Percentiles rank a stretch among this genome's conserved stretches.
Conservation (phyloP, 2,888 invertebrate genomes). For the Chrysolina americana region DNA sequence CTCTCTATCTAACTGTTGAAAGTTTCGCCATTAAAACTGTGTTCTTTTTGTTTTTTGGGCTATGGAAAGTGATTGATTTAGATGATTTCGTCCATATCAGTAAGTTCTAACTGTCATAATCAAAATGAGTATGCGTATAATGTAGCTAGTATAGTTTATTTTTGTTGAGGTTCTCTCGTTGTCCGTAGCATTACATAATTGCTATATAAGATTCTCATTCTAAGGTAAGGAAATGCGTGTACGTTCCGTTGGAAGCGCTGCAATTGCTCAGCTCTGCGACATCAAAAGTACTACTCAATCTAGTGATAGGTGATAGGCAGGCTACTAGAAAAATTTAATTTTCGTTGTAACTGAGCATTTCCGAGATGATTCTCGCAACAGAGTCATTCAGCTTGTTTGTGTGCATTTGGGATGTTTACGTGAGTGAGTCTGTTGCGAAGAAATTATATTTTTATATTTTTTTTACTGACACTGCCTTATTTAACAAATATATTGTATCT, state of each 20-base stretch:
- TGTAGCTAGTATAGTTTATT: constrained; percentile 38
- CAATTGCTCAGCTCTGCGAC: not conserved
- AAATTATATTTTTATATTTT: constrained; percentile 48
- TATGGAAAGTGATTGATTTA: constrained; percentile 50
- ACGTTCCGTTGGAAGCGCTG: too few relatives aligned
- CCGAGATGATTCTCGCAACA: constrained; percentile 1
- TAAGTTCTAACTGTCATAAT: constrained; percentile 54
- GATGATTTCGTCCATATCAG: constrained; percentile 58
- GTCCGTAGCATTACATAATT: constrained; percentile 26
- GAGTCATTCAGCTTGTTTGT: not conserved
- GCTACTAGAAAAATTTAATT: not conserved
- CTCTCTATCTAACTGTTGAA: constrained; percentile 46
- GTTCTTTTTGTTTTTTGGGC: constrained; percentile 47
- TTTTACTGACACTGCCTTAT: constrained; percentile 59
- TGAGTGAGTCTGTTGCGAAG: constrained; percentile 10
- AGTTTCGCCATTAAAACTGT: constrained; percentile 46
- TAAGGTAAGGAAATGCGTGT: constrained; percentile 7
- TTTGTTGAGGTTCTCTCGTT: constrained; percentile 20
- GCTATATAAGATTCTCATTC: not conserved
- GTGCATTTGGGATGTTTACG: not conserved
- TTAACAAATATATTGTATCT: constrained; percentile 47
- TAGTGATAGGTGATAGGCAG: not conserved
- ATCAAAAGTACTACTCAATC: constrained; percentile 1
- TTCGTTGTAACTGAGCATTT: constrained; percentile 5
- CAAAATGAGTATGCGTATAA: constrained; percentile 46